Conservation (phyloP, 35 echinoderm and acorn worm species). For the Amphiura filiformis region DNA sequence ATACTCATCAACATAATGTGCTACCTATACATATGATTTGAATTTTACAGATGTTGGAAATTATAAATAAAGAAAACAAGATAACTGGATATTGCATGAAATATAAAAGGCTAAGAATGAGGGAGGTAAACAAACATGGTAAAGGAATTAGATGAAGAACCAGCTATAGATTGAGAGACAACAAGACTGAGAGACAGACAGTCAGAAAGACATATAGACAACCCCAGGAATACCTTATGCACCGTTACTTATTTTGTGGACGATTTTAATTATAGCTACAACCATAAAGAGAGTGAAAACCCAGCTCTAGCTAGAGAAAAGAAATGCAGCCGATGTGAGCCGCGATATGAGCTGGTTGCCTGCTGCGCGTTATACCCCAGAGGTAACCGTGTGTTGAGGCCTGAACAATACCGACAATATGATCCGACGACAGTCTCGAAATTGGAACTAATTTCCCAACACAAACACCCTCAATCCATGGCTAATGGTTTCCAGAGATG, state of each 20-base stretch:
- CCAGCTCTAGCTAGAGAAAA: not conserved
- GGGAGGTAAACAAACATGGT: too few species aligned
- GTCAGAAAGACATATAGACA: not conserved
- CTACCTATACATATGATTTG: too few species aligned
- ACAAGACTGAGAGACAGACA: not conserved
- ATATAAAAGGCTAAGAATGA: too few species aligned
- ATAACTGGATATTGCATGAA: too few species aligned
- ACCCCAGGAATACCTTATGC: not conserved
- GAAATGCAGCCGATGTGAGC: not conserved
- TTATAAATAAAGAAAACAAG: too few species aligned
- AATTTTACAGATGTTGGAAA: too few species aligned
- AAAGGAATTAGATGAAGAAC: too few species aligned
- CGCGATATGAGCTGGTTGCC: not conserved
- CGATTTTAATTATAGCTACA: conserved; percentile 4
- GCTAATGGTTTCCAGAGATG: not conserved
- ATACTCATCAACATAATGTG: too few species aligned
- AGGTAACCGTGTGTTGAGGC: not conserved
- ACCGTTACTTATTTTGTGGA: not conserved
- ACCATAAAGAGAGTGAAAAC: too few species aligned
- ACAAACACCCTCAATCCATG: not conserved
- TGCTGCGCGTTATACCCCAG: too few species aligned
- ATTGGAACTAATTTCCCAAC: conserved; percentile 7
- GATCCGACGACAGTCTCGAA: not conserved
- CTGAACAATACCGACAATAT: conserved; percentile 6
- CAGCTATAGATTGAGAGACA: too few species aligned